Evolutionary conservation across 2,797 vertebrate genomes (phyloP).

Genomic region (Sebastes miniatus): DNA sequence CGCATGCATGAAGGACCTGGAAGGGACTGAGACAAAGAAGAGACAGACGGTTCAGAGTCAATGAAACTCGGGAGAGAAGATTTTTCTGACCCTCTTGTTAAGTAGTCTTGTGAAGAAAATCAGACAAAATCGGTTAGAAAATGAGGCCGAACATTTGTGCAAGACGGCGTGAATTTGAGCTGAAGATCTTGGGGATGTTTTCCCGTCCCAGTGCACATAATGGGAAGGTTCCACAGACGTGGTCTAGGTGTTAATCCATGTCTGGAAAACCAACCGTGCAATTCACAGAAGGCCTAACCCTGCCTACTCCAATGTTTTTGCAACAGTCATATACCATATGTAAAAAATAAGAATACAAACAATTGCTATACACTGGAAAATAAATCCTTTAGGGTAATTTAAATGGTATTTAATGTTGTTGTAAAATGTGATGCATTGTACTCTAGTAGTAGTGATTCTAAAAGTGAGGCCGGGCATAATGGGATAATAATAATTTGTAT

Average conservation of each 20-base stretch:
- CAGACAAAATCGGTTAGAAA: background rate
- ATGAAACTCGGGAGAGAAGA: slow-evolving; percentile 17
- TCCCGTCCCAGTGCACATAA: background rate
- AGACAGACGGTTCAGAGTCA: slow-evolving; percentile 48
- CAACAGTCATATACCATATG: slow-evolving; percentile 14
- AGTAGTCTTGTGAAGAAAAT: background rate
- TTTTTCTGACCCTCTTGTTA: background rate
- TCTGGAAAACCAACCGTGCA: background rate
- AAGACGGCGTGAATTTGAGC: background rate
- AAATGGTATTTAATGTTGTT: slow-evolving; percentile 59
- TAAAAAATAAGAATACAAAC: slow-evolving; percentile 27
- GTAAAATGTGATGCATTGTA: slow-evolving; percentile 68
- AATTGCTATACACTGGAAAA: slow-evolving; percentile 53
- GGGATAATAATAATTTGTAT: slow-evolving; percentile 15
- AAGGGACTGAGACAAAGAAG: slow-evolving; percentile 50
- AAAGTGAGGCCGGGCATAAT: slow-evolving; percentile 23
- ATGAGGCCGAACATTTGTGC: background rate
- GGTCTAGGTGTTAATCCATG: background rate
- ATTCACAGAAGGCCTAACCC: background rate
- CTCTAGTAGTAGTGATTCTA: slow-evolving; percentile 57
- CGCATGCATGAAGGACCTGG: slow-evolving; percentile 78
- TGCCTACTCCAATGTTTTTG: slow-evolving; percentile 12
- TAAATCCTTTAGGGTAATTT: slow-evolving; percentile 39
- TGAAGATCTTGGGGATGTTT: background rate
- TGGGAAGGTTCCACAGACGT: background rate